Base-by-base conservation (phyloP, 2,888 invertebrate genomes). In the Galerucella pusilla region DNA sequence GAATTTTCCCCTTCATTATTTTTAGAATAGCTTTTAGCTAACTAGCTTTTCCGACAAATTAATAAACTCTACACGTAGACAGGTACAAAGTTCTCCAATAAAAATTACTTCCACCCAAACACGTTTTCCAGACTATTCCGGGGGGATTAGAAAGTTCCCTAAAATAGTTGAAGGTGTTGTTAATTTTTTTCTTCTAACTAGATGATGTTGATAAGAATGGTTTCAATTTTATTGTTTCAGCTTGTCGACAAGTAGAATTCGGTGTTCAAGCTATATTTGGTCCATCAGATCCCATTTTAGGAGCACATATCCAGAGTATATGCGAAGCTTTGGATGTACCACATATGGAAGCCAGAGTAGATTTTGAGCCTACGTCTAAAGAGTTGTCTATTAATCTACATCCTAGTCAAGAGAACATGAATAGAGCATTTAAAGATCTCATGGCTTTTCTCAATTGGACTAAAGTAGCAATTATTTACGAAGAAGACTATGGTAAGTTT, bases 381-480 rank as follows among this genome's bases (percentile, higher is more conserved):
- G 93, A 94, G 81, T 95, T 95, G 86, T 96, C 96, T 60, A 93
- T 97, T 82, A 97, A 96, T 88, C 89, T 98, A 70, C 94, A 95
- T 86, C 98, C 98, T 0, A 92, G 96, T 11, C 94, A 95, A 79
- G 91, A 92, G 73, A 90, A 94, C 79, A 91, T 97, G 86, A 94
- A 96, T 85, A 90, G 90, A 85, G 95, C 96, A 0, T 96, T 96
- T 87, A 91, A 93, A 74, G 97, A 97, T 84, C 91, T 97, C 80
- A 95, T 97, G 87, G 89, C 92, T 11, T 95, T 95, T 86, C 91
- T 97, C 76, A 96, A 96, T 86, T 98, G 98, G 98, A 96, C 96
- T 2, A 93, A 94, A 85, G 96, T 97, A 84, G 97, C 96, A 0
- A 94, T 98, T 72, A 92, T 98, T 63, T 98, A 97, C 85, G 97